Percentiles rank a stretch among this genome's conserved stretches.
Conservation (phyloP, 2,113 vertebrate genomes). For the Micronycteris hirsuta region DNA sequence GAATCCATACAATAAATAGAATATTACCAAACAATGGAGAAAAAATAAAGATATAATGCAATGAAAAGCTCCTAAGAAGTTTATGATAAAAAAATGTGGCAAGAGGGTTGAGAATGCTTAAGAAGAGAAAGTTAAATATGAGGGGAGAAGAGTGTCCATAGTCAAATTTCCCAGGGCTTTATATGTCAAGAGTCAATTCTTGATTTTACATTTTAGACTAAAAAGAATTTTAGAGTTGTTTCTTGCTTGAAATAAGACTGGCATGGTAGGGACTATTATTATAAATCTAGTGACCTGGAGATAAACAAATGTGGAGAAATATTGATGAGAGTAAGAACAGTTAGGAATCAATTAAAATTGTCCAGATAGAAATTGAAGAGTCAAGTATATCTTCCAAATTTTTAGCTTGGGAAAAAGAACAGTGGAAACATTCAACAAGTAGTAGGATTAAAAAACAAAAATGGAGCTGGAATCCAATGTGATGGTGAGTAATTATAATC, state of each 20-base stretch:
- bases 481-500: neutral
- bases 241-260: neutral
- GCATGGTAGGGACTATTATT: neutral
- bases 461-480: neutral
- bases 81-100: neutral
- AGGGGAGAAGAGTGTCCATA: neutral
- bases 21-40: neutral
- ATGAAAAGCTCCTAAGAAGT: neutral
- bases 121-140: neutral
- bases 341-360: neutral
- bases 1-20: neutral
- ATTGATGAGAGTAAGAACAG: neutral
- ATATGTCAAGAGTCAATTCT: neutral
- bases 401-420: neutral
- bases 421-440: neutral
- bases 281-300: neutral
- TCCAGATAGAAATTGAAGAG: neutral
- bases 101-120: neutral
- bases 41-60: neutral
- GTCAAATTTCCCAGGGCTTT: neutral
- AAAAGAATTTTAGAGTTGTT: neutral
- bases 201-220: neutral
- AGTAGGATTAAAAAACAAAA: neutral
- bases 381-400: neutral
- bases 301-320: neutral